Conservation (phyloP, 1,140 invertebrate genomes). For the Mya arenaria region DNA sequence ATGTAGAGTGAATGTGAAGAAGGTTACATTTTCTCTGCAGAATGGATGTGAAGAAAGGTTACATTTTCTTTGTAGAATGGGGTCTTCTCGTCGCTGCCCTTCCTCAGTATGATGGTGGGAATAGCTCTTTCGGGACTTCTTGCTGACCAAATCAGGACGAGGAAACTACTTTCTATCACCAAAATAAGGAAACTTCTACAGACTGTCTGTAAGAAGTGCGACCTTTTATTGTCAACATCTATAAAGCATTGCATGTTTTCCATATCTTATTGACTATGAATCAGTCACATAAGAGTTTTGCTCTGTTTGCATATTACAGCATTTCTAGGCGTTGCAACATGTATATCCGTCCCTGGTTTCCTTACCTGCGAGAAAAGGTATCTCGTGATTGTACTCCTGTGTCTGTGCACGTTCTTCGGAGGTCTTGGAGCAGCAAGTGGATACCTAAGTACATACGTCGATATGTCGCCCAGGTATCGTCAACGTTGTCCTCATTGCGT, state of each 20-base stretch:
- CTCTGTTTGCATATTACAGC: too few relatives aligned
- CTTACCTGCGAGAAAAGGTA: constrained; percentile 33
- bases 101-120: constrained; percentile 90
- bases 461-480: constrained; percentile 60
- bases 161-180: constrained; percentile 84
- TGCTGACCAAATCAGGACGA: constrained; percentile 88
- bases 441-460: constrained; percentile 46
- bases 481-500: too few relatives aligned
- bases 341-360: constrained; percentile 50
- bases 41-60: neutral
- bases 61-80: constrained; percentile 86
- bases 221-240: too few relatives aligned
- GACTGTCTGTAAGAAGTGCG: constrained; percentile 85
- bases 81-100: constrained; percentile 92
- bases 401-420: constrained; percentile 28
- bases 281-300: too few relatives aligned
- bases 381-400: constrained; percentile 39
- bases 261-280: too few relatives aligned
- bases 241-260: too few relatives aligned
- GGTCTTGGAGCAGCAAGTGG: constrained; percentile 51
- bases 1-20: constrained; percentile 86
- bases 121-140: constrained; percentile 89
- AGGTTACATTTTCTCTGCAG: constrained; percentile 59
- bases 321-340: constrained; percentile 35
- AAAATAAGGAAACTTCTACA: constrained; percentile 83